These are phyloP conservation scores for Agrochola macilenta DNA, from an alignment of 2,888 invertebrate species.

Conservation along the genomic window DNA sequence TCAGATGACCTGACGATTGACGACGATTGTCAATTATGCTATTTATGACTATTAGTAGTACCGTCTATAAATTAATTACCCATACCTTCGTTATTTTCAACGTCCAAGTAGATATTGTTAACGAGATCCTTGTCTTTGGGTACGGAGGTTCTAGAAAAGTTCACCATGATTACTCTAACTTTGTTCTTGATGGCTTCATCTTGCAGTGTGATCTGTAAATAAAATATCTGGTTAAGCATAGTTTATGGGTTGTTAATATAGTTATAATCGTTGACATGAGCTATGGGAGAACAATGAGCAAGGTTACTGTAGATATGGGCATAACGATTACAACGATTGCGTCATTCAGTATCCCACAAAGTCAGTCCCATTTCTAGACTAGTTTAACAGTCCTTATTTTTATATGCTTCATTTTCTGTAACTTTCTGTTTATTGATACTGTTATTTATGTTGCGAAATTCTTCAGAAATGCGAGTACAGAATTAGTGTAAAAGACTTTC, in stretches of 20 bases:
- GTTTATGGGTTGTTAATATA: neutral
- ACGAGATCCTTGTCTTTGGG: constrained; percentile 83
- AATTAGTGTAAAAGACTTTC: neutral
- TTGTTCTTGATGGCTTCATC: constrained; percentile 88
- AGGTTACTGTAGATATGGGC: constrained; percentile 32
- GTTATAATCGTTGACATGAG: neutral
- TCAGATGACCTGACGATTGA: neutral
- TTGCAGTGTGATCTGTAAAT: constrained; percentile 87
- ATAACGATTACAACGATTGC: constrained; percentile 17
- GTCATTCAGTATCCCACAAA: constrained; percentile 24
- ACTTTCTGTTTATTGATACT: neutral
- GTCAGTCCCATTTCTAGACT: neutral
- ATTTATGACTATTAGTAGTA: neutral
- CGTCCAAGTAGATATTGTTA: constrained; percentile 85
- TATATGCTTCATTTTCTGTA: neutral
- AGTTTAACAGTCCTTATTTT: neutral
- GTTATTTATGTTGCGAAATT: neutral
- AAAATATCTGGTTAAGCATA: constrained; percentile 5
- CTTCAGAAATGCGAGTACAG: neutral
- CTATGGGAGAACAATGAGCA: constrained; percentile 28
- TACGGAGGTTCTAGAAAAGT: constrained; percentile 78
- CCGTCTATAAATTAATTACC: neutral
- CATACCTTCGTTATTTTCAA: constrained; percentile 84
- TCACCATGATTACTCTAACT: constrained; percentile 88
- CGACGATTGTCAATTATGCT: neutral